Conservation (phyloP, 2,113 vertebrate genomes). For the Charadrius vociferus region DNA sequence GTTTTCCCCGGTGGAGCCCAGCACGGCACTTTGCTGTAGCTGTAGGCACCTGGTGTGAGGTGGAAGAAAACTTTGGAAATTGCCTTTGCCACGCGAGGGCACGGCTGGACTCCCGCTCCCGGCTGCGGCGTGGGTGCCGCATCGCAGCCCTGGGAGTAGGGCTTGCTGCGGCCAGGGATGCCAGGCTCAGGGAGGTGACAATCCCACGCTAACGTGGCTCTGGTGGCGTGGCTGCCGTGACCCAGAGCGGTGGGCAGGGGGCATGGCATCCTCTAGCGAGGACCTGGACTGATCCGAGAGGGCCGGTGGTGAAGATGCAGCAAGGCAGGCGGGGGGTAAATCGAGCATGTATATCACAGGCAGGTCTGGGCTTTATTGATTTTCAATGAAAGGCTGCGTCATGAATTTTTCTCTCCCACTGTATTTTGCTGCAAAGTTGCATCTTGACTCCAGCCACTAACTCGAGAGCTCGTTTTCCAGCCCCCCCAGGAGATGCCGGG, state of each 20-base stretch:
- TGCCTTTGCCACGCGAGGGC: not conserved
- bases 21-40: not conserved
- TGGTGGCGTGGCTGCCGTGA: not conserved
- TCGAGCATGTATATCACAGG: slow-evolving; percentile 49
- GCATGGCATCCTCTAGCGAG: not conserved
- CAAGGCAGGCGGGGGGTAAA: slow-evolving; percentile 17
- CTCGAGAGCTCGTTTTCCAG: slow-evolving; percentile 8
- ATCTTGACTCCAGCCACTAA: slow-evolving; percentile 27
- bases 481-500: not conserved
- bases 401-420: slow-evolving; percentile 59
- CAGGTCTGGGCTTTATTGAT: slow-evolving; percentile 59
- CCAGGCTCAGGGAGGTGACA: not conserved
- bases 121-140: fast-evolving
- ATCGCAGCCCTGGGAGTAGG: not conserved
- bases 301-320: not conserved
- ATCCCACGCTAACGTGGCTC: fast-evolving
- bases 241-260: not conserved
- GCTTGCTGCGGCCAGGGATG: not conserved
- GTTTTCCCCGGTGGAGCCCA: fast-evolving
- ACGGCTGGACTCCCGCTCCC: fast-evolving
- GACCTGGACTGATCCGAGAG: not conserved
- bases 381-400: slow-evolving; percentile 62
- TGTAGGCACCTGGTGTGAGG: not conserved
- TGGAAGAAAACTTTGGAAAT: not conserved
- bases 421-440: slow-evolving; percentile 52